phyloP scores from a whole-genome alignment of 2,888 invertebrate genomes.

The Allolobophora icterica region DNA sequence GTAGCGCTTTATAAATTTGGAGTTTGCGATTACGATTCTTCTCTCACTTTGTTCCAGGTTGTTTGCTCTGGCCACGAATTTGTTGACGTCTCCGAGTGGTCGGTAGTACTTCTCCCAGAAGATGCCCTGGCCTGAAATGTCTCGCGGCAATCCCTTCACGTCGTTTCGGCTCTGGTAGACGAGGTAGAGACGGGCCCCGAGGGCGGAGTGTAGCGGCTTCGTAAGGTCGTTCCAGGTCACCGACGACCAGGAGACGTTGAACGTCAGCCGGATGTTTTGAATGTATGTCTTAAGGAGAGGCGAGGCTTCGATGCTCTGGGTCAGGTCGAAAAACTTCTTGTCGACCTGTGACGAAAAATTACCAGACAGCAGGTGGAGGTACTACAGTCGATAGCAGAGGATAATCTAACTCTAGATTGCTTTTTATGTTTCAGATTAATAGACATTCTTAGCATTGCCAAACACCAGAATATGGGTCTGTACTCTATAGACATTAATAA shows the following conservation, averaged over 20 bases:
- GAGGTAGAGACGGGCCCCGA: slow-evolving; percentile 51
- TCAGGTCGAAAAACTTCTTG: slow-evolving; percentile 39
- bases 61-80: slow-evolving; percentile 36
- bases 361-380: background rate
- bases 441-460: background rate
- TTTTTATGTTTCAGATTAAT: no score
- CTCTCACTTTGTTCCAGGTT: slow-evolving; percentile 36
- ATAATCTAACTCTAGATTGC: background rate
- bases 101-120: slow-evolving; percentile 45
- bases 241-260: slow-evolving; percentile 53
- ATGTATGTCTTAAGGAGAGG: slow-evolving; percentile 28
- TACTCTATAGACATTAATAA: no score
- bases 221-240: slow-evolving; percentile 53
- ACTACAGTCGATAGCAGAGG: background rate
- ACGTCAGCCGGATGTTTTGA: slow-evolving; percentile 40
- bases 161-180: slow-evolving; percentile 29
- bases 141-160: slow-evolving; percentile 36
- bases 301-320: slow-evolving; percentile 30
- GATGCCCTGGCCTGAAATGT: slow-evolving; percentile 43
- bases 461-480: no score
- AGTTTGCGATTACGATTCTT: no score
- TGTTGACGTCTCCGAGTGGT: slow-evolving; percentile 30
- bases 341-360: slow-evolving; percentile 40
- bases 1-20: no score
- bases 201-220: slow-evolving; percentile 54